A percentile compares a stretch with the other conserved stretches of the same genome.
Conservation (phyloP, 2,888 invertebrate species). For the Lomographa bimaculata region DNA sequence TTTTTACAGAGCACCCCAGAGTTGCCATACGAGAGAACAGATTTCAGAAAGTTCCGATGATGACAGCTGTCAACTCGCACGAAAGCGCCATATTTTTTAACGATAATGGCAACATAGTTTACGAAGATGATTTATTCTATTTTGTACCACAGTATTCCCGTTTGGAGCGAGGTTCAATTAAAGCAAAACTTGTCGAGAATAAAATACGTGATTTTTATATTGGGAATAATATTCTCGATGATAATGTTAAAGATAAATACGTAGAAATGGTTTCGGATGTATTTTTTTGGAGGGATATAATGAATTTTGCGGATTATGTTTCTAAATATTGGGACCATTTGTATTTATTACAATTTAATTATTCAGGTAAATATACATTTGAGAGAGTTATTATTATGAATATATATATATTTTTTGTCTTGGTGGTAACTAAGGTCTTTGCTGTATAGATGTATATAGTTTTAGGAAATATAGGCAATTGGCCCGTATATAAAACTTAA, state of each 20-base stretch:
- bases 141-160: constrained; percentile 54
- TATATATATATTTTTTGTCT: too few relatives aligned
- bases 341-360: constrained; percentile 58
- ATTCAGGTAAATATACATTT: too few relatives aligned
- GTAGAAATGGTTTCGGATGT: constrained; percentile 54
- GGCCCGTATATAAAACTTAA: too few relatives aligned
- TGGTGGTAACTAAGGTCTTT: too few relatives aligned
- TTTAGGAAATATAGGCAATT: too few relatives aligned
- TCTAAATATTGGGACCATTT: constrained; percentile 41
- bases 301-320: constrained; percentile 47
- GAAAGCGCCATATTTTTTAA: constrained; percentile 63
- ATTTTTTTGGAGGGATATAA: constrained; percentile 53
- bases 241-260: constrained; percentile 45
- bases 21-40: constrained; percentile 44
- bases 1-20: constrained; percentile 55
- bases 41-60: constrained; percentile 52
- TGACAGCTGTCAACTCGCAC: constrained; percentile 51
- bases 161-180: constrained; percentile 36
- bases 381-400: too few relatives aligned
- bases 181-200: constrained; percentile 20
- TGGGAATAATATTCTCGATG: constrained; percentile 37
- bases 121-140: constrained; percentile 50
- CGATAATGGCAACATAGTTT: constrained; percentile 46
- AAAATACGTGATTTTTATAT: constrained; percentile 56
- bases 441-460: too few relatives aligned